Percentiles rank a stretch among this genome's conserved stretches.
These are phyloP conservation scores for Cartodere bifasciata DNA, from an alignment of 2,888 invertebrate genomes.

Conservation along the genomic window DNA sequence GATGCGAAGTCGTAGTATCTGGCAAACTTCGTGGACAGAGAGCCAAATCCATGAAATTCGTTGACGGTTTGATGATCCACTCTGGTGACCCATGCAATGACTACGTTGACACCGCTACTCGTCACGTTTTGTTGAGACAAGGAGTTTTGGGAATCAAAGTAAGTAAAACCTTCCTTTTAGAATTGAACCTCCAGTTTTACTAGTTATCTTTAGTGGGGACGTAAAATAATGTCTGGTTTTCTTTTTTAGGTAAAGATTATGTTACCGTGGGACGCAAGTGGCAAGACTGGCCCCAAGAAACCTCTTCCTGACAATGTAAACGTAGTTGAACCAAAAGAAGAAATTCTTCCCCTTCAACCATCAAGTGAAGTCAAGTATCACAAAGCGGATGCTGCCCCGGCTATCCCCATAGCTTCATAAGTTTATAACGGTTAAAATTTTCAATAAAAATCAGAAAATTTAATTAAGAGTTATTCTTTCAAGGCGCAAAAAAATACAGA, in stretches of 20 bases:
- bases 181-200: background rate
- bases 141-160: slow-evolving; percentile 66
- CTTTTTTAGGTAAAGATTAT: slow-evolving; percentile 72
- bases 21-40: slow-evolving; percentile 98
- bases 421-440: slow-evolving; percentile 18
- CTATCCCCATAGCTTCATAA: slow-evolving; percentile 35
- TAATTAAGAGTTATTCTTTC: no score
- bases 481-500: no score
- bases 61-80: slow-evolving; percentile 99
- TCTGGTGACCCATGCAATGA: slow-evolving; percentile 97
- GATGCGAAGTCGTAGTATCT: slow-evolving; percentile 97
- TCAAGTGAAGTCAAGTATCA: slow-evolving; percentile 63
- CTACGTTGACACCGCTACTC: slow-evolving; percentile 95
- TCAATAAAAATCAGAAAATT: slow-evolving; percentile 18
- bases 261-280: slow-evolving; percentile 96
- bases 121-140: slow-evolving; percentile 95
- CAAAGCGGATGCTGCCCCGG: slow-evolving; percentile 44
- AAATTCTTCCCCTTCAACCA: slow-evolving; percentile 59
- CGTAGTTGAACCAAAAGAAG: slow-evolving; percentile 96
- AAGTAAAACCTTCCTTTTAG: slow-evolving; percentile 26
- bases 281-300: slow-evolving; percentile 95
- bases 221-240: background rate
- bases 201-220: background rate
- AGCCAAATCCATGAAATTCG: slow-evolving; percentile 99
- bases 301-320: slow-evolving; percentile 96